Conservation (phyloP, 2,113 vertebrate species). For the Mystacornis crossleyi region DNA sequence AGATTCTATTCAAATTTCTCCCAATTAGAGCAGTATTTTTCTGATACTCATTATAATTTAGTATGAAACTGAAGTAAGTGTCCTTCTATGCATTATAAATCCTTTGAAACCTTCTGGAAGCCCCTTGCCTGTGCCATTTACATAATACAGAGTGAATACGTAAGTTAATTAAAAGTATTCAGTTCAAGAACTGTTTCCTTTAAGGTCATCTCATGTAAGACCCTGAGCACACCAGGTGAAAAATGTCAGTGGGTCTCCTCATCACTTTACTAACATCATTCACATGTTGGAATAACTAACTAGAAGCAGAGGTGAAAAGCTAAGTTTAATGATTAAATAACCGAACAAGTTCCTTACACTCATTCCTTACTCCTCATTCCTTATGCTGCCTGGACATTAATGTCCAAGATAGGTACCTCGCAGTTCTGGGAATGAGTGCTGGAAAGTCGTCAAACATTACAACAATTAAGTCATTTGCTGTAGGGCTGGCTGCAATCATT, state of each 20-base stretch:
- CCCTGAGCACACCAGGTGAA: not conserved
- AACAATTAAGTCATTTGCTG: not conserved
- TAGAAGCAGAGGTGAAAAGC: not conserved
- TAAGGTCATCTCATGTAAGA: not conserved
- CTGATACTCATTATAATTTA: not conserved
- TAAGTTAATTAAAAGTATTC: not conserved
- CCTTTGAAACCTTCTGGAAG: not conserved
- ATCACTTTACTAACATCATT: not conserved
- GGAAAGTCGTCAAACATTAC: not conserved
- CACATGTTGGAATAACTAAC: not conserved
- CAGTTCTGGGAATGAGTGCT: not conserved
- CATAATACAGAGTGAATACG: not conserved
- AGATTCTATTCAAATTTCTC: not conserved
- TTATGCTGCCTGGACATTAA: not conserved
- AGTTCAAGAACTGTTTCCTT: not conserved
- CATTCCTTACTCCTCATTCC: not conserved
- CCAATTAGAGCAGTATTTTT: not conserved
- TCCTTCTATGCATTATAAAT: not conserved
- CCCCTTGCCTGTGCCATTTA: not conserved
- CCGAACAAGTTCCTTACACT: not conserved
- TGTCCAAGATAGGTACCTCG: not conserved
- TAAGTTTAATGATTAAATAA: slow-evolving; percentile 2
- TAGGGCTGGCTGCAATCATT: not conserved
- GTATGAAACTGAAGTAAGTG: not conserved
- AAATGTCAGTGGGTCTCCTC: not conserved